Evolutionary conservation across 92 coral and sea anemone species (phyloP).

Genomic region (Zoanthus sansibaricus): DNA sequence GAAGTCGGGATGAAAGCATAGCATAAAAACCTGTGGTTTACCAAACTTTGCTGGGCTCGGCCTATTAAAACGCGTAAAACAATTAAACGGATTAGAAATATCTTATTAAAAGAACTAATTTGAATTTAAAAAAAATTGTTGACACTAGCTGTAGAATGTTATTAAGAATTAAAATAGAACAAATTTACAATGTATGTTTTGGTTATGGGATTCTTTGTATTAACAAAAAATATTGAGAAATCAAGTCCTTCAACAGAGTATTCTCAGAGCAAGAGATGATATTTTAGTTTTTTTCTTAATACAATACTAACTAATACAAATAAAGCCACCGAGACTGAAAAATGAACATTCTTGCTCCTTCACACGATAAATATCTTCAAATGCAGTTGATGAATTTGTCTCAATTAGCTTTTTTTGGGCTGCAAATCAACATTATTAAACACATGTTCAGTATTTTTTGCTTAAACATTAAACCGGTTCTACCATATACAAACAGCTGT

Average conservation of each 20-base stretch:
- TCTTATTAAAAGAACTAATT: slow-evolving; percentile 36
- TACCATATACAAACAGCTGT: no score
- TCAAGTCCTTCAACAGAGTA: no score
- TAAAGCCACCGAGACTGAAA: neutral
- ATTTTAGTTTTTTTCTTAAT: neutral
- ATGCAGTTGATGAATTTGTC: neutral
- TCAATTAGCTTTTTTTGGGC: neutral
- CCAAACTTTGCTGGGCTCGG: neutral
- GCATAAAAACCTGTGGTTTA: slow-evolving; percentile 15
- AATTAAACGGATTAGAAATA: slow-evolving; percentile 20
- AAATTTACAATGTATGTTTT: slow-evolving; percentile 3
- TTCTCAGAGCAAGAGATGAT: neutral
- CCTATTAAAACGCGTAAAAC: neutral
- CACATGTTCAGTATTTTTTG: neutral
- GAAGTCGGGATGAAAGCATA: neutral
- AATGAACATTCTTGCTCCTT: slow-evolving; percentile 1
- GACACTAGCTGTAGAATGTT: neutral
- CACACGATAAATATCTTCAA: neutral
- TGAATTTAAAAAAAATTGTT: slow-evolving; percentile 22
- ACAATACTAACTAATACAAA: neutral
- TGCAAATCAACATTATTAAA: neutral
- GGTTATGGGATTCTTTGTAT: neutral
- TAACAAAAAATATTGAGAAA: neutral
- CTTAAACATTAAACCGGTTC: neutral
- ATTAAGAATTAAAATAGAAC: slow-evolving; percentile 8